These are phyloP conservation scores for Eupsilia transversa DNA, from an alignment of 2,888 invertebrate species.

Conservation along the genomic window DNA sequence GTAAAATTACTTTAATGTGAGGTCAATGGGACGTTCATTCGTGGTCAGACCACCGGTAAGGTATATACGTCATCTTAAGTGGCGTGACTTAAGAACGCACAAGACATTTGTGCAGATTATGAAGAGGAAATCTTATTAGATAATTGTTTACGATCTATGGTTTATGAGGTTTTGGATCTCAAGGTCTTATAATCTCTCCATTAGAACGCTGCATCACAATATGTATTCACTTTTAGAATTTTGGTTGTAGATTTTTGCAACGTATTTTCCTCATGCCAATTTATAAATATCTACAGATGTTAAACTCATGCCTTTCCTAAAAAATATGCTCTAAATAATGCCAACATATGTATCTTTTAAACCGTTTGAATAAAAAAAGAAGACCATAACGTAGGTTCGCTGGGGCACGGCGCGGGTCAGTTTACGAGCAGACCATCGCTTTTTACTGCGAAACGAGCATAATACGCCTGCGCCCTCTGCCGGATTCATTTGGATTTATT, in stretches of 20 bases:
- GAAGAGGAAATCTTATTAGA: not conserved
- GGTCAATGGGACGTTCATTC: slow-evolving; percentile 30
- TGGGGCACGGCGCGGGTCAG: slow-evolving; percentile 54
- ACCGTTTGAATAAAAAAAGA: slow-evolving; percentile 61
- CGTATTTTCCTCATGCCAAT: not conserved
- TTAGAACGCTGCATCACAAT: not conserved
- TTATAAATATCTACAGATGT: not conserved
- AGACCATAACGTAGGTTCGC: slow-evolving; percentile 39
- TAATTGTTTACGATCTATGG: not conserved
- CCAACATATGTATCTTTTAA: slow-evolving; percentile 32
- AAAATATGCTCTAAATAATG: slow-evolving; percentile 17
- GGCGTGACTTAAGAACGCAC: not conserved
- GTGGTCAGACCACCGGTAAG: slow-evolving; percentile 35
- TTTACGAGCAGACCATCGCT: slow-evolving; percentile 78
- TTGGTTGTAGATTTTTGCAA: not conserved
- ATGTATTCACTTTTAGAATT: not conserved
- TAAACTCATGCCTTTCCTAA: not conserved
- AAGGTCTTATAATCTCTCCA: not conserved
- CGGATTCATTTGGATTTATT: slow-evolving; percentile 85
- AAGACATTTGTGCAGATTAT: not conserved
- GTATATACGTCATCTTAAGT: slow-evolving; percentile 8
- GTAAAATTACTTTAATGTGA: slow-evolving; percentile 40
- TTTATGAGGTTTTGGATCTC: not conserved
- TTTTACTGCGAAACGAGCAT: slow-evolving; percentile 80
- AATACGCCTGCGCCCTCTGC: slow-evolving; percentile 69